phyloP scores from a whole-genome alignment of 2,888 invertebrate species.

The Cosmia pyralina region DNA sequence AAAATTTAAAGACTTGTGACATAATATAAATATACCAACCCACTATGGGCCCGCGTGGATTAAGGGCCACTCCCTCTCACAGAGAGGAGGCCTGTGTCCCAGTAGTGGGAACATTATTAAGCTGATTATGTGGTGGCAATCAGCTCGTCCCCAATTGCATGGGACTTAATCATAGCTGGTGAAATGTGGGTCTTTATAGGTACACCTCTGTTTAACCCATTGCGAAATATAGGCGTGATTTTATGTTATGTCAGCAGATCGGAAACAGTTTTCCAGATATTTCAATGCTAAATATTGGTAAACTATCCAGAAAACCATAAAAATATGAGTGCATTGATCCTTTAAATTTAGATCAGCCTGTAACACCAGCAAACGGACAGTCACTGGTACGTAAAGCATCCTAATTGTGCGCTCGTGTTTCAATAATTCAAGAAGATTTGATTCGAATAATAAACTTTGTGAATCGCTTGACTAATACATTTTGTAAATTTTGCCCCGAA shows the following conservation, averaged over 20 bases:
- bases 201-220: too few species aligned
- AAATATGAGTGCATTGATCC: conserved; percentile 15
- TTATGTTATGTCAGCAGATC: background rate
- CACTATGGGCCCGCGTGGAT: too few species aligned
- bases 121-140: too few species aligned
- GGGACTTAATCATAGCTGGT: too few species aligned
- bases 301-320: background rate
- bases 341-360: conserved; percentile 21
- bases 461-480: conserved; percentile 37
- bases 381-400: conserved; percentile 11
- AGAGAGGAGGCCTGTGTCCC: too few species aligned
- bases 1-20: too few species aligned
- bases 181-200: too few species aligned
- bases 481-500: conserved; percentile 31
- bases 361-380: conserved; percentile 1
- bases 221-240: background rate
- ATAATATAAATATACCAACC: too few species aligned
- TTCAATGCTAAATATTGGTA: background rate
- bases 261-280: background rate
- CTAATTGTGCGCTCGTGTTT: conserved; percentile 36
- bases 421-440: conserved; percentile 42
- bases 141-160: too few species aligned
- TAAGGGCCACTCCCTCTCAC: too few species aligned
- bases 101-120: too few species aligned
- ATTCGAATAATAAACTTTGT: conserved; percentile 41